A percentile compares a stretch with the other conserved stretches of the same genome.
Conservation (phyloP, 2,113 vertebrate genomes). For the Lycaon pictus region DNA sequence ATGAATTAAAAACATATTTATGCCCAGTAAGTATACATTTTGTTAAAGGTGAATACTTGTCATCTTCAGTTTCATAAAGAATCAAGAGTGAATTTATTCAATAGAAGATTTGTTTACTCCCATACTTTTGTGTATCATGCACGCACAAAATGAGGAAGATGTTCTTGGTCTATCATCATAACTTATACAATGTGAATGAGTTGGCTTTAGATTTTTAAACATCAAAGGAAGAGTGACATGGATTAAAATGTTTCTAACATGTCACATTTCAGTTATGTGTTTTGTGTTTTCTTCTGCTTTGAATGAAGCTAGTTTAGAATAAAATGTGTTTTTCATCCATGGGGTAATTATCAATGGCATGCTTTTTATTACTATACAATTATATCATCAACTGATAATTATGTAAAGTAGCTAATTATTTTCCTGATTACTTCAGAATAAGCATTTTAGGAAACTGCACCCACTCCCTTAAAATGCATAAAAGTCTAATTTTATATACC, state of each 20-base stretch:
- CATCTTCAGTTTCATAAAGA: not conserved
- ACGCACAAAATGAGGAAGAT: not conserved
- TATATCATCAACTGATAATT: conserved; percentile 66
- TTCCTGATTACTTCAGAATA: conserved; percentile 65
- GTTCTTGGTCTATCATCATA: not conserved
- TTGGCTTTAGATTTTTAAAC: conserved; percentile 22
- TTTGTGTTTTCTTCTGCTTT: conserved; percentile 55
- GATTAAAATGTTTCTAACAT: conserved; percentile 12
- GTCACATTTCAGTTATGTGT: not conserved
- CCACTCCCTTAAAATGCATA: conserved; percentile 7
- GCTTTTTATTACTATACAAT: conserved; percentile 59
- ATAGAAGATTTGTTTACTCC: not conserved
- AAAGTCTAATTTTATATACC: conserved; percentile 41
- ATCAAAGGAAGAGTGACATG: not conserved
- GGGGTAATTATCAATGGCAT: conserved; percentile 25
- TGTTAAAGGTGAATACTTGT: conserved; percentile 61
- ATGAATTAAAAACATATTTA: conserved; percentile 62
- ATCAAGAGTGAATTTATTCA: conserved; percentile 1
- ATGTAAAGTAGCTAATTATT: conserved; percentile 69
- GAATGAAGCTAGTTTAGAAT: conserved; percentile 42
- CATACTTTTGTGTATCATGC: not conserved
- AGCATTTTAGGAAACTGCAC: conserved; percentile 32
- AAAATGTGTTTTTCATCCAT: conserved; percentile 14
- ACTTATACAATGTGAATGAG: not conserved
- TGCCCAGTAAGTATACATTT: conserved; percentile 11